These are phyloP conservation scores for Neoscelio sp. DNA, from an alignment of 2,888 invertebrate genomes.

Conservation along the genomic window DNA sequence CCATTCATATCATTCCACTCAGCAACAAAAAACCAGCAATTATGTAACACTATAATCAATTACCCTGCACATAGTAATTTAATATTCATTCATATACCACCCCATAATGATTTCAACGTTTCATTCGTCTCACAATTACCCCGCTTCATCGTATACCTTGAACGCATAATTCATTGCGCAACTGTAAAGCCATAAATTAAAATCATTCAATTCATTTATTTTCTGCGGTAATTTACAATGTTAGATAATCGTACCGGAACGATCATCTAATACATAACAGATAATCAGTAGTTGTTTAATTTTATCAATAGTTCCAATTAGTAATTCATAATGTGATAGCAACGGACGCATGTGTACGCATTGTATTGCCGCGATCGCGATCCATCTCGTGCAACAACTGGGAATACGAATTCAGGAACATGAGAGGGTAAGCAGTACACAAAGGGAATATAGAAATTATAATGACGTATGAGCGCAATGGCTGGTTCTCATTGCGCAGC, in stretches of 20 bases:
- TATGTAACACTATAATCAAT: constrained; percentile 20
- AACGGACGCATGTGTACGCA: constrained; percentile 45
- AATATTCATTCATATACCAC: constrained; percentile 12
- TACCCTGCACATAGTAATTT: constrained; percentile 4
- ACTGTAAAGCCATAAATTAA: constrained; percentile 25
- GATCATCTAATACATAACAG: constrained; percentile 27
- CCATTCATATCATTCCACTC: too few species aligned
- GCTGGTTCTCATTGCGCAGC: constrained; percentile 64
- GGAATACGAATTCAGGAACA: constrained; percentile 53
- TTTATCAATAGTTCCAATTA: constrained; percentile 63
- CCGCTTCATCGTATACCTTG: constrained; percentile 4
- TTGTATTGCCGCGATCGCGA: constrained; percentile 52
- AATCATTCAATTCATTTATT: constrained; percentile 38
- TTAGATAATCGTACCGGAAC: constrained; percentile 21
- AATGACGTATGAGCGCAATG: constrained; percentile 68
- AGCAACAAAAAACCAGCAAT: too few species aligned
- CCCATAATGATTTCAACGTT: constrained; percentile 10
- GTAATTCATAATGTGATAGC: constrained; percentile 56
- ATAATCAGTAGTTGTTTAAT: constrained; percentile 58
- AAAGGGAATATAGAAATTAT: constrained; percentile 68
- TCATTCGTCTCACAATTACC: constrained; percentile 20
- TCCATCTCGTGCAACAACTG: constrained; percentile 60
- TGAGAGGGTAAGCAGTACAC: constrained; percentile 56
- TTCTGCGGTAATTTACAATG: not conserved
- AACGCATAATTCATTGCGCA: constrained; percentile 15